Percentiles rank a stretch among this genome's conserved stretches.
phyloP scores from a whole-genome alignment of 2,888 invertebrate genomes.

The Polyommatus icarus region DNA sequence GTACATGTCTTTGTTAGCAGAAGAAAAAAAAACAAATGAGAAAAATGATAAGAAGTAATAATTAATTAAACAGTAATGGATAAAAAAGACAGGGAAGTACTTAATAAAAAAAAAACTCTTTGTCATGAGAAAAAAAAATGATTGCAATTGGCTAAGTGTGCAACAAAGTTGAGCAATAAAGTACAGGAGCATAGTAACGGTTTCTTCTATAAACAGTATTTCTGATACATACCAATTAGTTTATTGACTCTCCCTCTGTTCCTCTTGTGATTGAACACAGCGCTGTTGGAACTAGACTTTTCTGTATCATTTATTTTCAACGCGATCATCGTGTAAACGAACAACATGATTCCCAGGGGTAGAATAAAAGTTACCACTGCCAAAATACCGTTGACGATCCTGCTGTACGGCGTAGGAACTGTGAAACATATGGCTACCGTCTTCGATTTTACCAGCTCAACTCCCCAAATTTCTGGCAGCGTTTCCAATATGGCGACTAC shows the following conservation, averaged over 20 bases:
- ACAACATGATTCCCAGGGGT: conserved; percentile 56
- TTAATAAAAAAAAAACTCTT: no score
- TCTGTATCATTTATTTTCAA: conserved; percentile 53
- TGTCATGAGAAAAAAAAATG: no score
- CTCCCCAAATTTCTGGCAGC: conserved; percentile 55
- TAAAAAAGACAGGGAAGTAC: no score
- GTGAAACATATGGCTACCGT: conserved; percentile 51
- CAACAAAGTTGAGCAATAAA: no score
- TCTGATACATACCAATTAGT: conserved; percentile 55
- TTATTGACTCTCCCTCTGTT: conserved; percentile 60
- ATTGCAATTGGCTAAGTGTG: neutral
- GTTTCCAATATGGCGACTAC: conserved; percentile 53
- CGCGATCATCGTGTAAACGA: conserved; percentile 58
- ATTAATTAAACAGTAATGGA: no score
- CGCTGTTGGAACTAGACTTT: conserved; percentile 46
- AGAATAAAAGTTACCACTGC: conserved; percentile 55
- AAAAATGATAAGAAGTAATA: no score
- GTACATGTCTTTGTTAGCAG: neutral
- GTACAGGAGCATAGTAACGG: neutral
- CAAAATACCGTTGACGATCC: conserved; percentile 52
- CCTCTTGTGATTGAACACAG: conserved; percentile 56
- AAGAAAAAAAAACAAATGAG: no score
- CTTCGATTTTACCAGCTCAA: conserved; percentile 49
- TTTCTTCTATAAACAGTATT: neutral
- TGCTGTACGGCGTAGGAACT: conserved; percentile 51